These are phyloP conservation scores for Takifugu bimaculatus DNA, from an alignment of 2,113 vertebrate species.

Conservation along the genomic window DNA sequence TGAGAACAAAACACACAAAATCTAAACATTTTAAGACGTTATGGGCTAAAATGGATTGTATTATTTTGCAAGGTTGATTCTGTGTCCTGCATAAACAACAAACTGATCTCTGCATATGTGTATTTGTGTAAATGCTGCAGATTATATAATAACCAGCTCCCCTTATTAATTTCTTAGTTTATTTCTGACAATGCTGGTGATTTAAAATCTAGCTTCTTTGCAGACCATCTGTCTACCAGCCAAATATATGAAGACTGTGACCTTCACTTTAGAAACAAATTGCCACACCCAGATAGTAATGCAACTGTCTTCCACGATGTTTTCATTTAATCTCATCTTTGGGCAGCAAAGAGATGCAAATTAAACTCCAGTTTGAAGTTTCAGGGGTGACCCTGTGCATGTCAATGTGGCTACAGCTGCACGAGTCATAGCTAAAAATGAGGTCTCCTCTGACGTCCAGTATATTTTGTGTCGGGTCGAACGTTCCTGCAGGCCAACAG, in stretches of 20 bases:
- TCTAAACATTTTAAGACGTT: too few species aligned
- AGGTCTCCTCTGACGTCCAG: conserved; percentile 84
- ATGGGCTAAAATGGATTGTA: too few species aligned
- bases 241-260: conserved; percentile 4
- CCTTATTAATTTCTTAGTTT: conserved; percentile 9
- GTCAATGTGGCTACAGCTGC: conserved; percentile 32
- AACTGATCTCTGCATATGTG: too few species aligned
- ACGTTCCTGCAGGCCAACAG: conserved; percentile 79
- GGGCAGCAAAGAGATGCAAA: conserved; percentile 19
- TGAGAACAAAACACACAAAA: too few species aligned
- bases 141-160: conserved; percentile 3
- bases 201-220: background rate
- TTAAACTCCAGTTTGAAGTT: conserved; percentile 2
- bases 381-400: conserved; percentile 1
- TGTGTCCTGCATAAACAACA: too few species aligned
- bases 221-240: background rate
- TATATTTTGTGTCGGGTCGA: conserved; percentile 88
- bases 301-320: conserved; percentile 7
- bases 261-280: background rate
- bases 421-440: conserved; percentile 72
- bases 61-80: too few species aligned
- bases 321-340: conserved; percentile 22
- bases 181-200: background rate
- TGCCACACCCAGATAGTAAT: conserved; percentile 28
- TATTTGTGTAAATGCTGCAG: background rate